Conservation (phyloP, 2,113 vertebrate species). For the Forbesichthys agassizii region DNA sequence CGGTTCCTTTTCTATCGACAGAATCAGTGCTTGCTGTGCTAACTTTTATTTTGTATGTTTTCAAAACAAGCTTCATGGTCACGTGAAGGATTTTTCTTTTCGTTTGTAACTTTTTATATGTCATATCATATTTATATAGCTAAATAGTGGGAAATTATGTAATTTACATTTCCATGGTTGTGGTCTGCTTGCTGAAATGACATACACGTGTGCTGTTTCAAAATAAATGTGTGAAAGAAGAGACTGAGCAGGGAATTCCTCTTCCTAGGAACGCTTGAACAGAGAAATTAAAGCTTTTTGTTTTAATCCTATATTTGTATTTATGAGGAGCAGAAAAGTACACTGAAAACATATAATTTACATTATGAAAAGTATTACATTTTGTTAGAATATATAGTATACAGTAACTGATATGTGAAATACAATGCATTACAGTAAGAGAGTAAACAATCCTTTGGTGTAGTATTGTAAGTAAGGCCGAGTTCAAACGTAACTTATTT, state of each 20-base stretch:
- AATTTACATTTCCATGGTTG: slow-evolving; percentile 71
- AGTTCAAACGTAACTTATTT: no score
- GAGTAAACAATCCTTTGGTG: no score
- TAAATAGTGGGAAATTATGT: slow-evolving; percentile 67
- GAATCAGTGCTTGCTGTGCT: slow-evolving; percentile 69
- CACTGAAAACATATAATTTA: no score
- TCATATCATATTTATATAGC: slow-evolving; percentile 77
- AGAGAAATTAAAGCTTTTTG: neutral
- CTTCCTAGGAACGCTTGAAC: neutral
- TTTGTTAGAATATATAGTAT: neutral
- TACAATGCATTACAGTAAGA: no score
- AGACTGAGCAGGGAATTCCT: slow-evolving; percentile 3
- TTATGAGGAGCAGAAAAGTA: neutral
- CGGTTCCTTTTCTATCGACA: slow-evolving; percentile 62
- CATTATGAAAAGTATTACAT: no score
- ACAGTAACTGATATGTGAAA: neutral
- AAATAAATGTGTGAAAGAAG: slow-evolving; percentile 77
- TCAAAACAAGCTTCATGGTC: slow-evolving; percentile 51
- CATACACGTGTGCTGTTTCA: slow-evolving; percentile 78
- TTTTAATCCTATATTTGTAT: neutral
- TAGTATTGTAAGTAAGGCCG: no score
- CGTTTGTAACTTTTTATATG: slow-evolving; percentile 74
- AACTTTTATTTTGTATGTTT: slow-evolving; percentile 68
- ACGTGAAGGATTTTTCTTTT: slow-evolving; percentile 36
- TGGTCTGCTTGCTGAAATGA: slow-evolving; percentile 80